Evolutionary conservation across 2,113 vertebrate genomes (phyloP).

Genomic region (Merops nubicus): DNA sequence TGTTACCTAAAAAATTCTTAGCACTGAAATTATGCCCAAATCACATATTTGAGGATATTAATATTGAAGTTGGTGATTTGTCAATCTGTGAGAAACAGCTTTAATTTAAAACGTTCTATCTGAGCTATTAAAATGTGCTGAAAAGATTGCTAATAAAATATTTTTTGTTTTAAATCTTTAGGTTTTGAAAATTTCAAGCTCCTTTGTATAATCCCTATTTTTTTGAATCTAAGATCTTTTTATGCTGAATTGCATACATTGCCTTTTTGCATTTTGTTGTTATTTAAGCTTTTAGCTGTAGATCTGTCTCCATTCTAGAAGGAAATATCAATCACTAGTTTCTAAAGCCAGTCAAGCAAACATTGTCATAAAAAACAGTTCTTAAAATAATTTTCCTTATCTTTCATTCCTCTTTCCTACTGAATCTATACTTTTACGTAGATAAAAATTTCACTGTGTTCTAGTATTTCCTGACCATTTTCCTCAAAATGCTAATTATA

Average conservation of each 20-base stretch:
- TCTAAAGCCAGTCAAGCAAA: not conserved
- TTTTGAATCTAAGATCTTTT: not conserved
- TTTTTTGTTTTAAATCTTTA: not conserved
- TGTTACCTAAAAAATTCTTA: not conserved
- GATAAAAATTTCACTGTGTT: not conserved
- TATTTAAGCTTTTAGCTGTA: not conserved
- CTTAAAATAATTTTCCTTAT: not conserved
- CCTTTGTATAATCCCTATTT: not conserved
- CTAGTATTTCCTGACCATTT: not conserved
- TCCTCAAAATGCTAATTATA: not conserved
- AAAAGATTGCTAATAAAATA: not conserved
- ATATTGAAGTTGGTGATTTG: not conserved
- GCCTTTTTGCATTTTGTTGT: not conserved
- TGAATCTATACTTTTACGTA: not conserved
- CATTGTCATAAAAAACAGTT: not conserved
- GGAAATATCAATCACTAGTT: not conserved
- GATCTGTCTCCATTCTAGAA: not conserved
- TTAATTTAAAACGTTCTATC: not conserved
- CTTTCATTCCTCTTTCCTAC: not conserved
- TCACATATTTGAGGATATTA: not conserved
- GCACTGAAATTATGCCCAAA: not conserved
- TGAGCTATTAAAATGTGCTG: not conserved
- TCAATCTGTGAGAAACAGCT: not conserved
- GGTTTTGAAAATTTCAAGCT: not conserved
- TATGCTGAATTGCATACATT: not conserved